Evolutionary conservation across 2,113 vertebrate species (phyloP), one percentile per base, ranked within the genome.

Genomic region (Apteryx owenii): DNA sequence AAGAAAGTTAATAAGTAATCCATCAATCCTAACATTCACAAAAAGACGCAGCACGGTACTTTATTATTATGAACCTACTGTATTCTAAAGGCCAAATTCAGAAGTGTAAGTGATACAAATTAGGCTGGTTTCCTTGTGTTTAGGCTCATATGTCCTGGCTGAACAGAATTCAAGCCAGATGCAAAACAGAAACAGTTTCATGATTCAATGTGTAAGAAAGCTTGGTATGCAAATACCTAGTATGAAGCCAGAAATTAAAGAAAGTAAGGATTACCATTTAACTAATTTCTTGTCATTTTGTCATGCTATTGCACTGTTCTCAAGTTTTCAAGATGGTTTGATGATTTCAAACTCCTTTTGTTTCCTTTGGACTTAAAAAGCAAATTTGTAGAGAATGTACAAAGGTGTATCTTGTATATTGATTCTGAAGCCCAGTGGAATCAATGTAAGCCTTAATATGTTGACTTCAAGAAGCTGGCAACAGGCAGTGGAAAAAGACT

Each of bases 321-420:
- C 66, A 92, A 93, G 68, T 95, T 85, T 89, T 85, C 87, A 86
- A 65, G 56, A 58, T 46, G 38, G 68, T 85, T 97, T 95, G 91
- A 90, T 85, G 90, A 44, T 96, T 97, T 96, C 90, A 81, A 53
- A 11, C 21, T 85, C 38, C 44, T 62, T 77, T 80, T 82, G 88
- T 48, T 87, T 58, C 51, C 36, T 88, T 91, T 90, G 78, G 46
- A 83, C 68, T 93, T 85, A 44, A 91, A 96, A 88, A 73, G 79
- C 75, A 16, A 62, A 64, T 95, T 97, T 95, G 89, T 93, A 94
- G 79, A 89, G 78, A 65, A 70, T 51, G 81, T 93, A 94, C 94
- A 95, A 95, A 93, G 75, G 33, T 94, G 14, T 93, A 56, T 88
- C 84, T 88, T 95, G 95, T 95, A 93, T 95, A 95, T 97, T 93